Conservation (phyloP, 2,888 invertebrate species). For the Caenorhabditis japonica region DNA sequence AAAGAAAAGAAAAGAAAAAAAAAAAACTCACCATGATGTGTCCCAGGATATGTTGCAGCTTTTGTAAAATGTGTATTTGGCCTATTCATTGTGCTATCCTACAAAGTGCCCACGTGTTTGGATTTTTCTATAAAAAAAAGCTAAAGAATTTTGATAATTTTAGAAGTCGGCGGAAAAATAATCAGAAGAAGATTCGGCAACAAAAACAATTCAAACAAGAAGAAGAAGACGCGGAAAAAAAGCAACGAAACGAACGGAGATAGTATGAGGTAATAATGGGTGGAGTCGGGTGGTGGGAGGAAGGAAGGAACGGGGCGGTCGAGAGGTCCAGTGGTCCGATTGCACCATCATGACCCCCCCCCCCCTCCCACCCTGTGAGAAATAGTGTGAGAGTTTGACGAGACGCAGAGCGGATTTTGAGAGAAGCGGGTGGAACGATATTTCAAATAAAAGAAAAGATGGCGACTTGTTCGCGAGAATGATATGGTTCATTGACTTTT, state of each 20-base stretch:
- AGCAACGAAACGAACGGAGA: neutral
- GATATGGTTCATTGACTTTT: constrained; percentile 29
- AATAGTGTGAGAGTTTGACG: neutral
- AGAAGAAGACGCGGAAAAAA: neutral
- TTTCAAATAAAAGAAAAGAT: constrained; percentile 21
- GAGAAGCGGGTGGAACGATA: neutral
- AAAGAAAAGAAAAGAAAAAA: too few relatives aligned
- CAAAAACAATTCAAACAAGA: neutral
- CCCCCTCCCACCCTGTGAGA: constrained; percentile 7
- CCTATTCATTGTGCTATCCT: constrained; percentile 16
- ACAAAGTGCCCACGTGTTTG: constrained; percentile 34
- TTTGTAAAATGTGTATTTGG: neutral
- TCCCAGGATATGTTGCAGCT: neutral
- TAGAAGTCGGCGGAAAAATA: too few relatives aligned
- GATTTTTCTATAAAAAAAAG: constrained; percentile 25
- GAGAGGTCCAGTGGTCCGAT: constrained; percentile 16
- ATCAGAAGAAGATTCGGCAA: neutral
- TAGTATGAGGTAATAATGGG: constrained; percentile 23
- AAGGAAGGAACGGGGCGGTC: constrained; percentile 2
- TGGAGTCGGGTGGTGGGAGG: constrained; percentile 41
- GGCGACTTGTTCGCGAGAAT: constrained; percentile 14
- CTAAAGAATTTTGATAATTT: too few relatives aligned
- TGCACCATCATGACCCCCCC: constrained; percentile 33
- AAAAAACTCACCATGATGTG: constrained; percentile 6
- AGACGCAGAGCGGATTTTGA: constrained; percentile 21